Conservation (phyloP, 2,888 invertebrate species). For the Hydriomena furcata region DNA sequence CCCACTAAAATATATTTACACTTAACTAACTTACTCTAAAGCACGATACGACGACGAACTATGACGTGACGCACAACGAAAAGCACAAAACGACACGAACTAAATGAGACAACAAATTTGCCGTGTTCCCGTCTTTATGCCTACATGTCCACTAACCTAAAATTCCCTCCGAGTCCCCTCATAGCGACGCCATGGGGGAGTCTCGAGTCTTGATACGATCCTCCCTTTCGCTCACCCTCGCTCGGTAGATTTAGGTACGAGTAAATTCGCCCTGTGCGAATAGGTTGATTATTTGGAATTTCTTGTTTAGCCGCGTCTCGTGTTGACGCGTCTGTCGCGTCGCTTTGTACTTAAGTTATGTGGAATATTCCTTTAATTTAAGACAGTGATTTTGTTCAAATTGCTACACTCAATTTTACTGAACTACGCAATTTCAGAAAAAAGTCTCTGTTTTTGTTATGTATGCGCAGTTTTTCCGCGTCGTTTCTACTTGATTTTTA, state of each 20-base stretch:
- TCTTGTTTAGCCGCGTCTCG: slow-evolving; percentile 58
- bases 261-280: slow-evolving; percentile 75
- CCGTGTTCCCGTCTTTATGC: slow-evolving; percentile 83
- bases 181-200: slow-evolving; percentile 74
- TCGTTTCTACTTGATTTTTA: slow-evolving; percentile 20
- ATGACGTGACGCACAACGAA: slow-evolving; percentile 81
- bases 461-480: slow-evolving; percentile 24
- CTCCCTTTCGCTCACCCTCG: slow-evolving; percentile 79
- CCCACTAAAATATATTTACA: slow-evolving; percentile 40
- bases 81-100: slow-evolving; percentile 82
- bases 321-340: slow-evolving; percentile 41
- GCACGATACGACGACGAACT: slow-evolving; percentile 74
- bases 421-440: slow-evolving; percentile 18
- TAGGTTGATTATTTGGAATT: slow-evolving; percentile 78
- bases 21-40: slow-evolving; percentile 52
- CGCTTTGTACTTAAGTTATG: slow-evolving; percentile 37
- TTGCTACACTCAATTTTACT: slow-evolving; percentile 19
- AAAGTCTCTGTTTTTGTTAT: slow-evolving; percentile 19
- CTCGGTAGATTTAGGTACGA: slow-evolving; percentile 70
- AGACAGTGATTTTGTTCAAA: slow-evolving; percentile 28
- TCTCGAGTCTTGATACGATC: slow-evolving; percentile 72
- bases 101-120: slow-evolving; percentile 83
- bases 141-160: slow-evolving; percentile 85
- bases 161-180: slow-evolving; percentile 77
- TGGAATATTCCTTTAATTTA: slow-evolving; percentile 39